phyloP scores from a whole-genome alignment of 1,140 invertebrate genomes.

The Pseudomyrmex gracilis region DNA sequence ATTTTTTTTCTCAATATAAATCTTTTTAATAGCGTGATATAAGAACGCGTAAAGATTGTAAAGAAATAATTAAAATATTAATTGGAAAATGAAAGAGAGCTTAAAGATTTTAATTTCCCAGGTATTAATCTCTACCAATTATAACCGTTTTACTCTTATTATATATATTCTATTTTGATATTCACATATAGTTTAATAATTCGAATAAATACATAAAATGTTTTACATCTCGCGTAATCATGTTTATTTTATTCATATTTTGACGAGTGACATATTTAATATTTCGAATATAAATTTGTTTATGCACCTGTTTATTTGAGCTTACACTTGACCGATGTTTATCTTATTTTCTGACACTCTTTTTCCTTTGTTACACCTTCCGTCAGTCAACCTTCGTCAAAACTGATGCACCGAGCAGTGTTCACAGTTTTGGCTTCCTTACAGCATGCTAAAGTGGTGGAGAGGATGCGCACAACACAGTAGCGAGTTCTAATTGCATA shows the following conservation, averaged over 20 bases:
- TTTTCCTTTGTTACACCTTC: slow-evolving; percentile 2
- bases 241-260: neutral
- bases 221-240: neutral
- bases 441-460: too few relatives aligned
- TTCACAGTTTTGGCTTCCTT: too few relatives aligned
- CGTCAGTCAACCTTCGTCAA: slow-evolving; percentile 38
- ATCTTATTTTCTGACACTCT: neutral
- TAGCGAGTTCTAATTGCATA: too few relatives aligned
- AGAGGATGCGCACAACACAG: too few relatives aligned
- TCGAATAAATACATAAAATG: neutral
- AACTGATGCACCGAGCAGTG: neutral
- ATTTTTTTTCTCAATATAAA: slow-evolving; percentile 22
- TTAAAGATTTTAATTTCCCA: slow-evolving; percentile 4
- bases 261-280: neutral
- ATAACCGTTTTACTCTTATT: neutral
- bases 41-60: slow-evolving; percentile 10
- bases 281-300: slow-evolving; percentile 4
- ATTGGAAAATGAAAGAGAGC: slow-evolving; percentile 28
- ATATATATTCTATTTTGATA: slow-evolving; percentile 6
- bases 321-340: slow-evolving; percentile 5
- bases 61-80: slow-evolving; percentile 51
- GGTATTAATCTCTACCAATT: neutral
- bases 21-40: slow-evolving; percentile 18
- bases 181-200: neutral
- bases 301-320: neutral